Evolutionary conservation across 2,797 vertebrate genomes (phyloP).

Genomic region (Sebastes vulpes): DNA sequence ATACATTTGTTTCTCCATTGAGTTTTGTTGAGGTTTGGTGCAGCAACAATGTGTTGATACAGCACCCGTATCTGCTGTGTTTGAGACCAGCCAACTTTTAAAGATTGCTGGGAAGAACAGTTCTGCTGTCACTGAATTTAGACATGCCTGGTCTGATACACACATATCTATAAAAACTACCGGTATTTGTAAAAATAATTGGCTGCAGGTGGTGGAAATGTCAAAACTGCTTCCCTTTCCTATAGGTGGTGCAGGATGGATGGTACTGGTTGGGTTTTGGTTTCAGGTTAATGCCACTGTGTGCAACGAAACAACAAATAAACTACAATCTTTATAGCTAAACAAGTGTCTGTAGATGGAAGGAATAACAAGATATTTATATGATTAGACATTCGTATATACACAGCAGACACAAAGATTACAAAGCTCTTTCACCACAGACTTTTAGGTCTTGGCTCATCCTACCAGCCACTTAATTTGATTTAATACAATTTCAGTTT

Average conservation of each 20-base stretch:
- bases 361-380: conserved; percentile 11
- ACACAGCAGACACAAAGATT: conserved; percentile 26
- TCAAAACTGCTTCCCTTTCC: background rate
- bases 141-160: background rate
- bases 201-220: background rate
- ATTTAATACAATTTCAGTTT: conserved; percentile 59
- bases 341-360: background rate
- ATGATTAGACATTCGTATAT: background rate
- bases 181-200: background rate
- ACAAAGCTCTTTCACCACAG: conserved; percentile 41
- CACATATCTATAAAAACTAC: background rate
- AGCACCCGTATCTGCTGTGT: background rate
- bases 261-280: background rate
- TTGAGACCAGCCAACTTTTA: background rate
- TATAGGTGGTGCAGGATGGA: background rate
- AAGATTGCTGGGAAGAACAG: background rate
- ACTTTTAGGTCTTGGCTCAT: conserved; percentile 39
- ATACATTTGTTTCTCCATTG: background rate
- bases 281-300: background rate
- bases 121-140: background rate
- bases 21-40: background rate
- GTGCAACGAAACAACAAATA: background rate
- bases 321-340: background rate
- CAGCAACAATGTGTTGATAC: background rate
- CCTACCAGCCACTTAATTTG: conserved; percentile 43